Base-by-base conservation (phyloP, 2,888 invertebrate species). In the Taenaris catops region DNA sequence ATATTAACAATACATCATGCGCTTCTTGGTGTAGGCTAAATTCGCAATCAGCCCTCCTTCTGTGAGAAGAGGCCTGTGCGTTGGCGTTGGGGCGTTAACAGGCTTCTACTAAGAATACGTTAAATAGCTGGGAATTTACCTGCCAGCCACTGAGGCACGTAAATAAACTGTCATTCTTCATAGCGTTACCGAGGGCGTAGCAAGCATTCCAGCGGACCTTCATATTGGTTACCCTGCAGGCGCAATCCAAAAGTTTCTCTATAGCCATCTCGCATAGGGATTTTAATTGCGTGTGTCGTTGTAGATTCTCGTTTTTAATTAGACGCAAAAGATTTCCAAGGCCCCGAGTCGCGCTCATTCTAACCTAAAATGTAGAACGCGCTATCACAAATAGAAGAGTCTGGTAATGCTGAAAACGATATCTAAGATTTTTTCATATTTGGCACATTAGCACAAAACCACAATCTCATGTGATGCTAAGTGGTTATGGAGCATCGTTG, bases 121-220 rank as follows among this genome's bases (percentile, higher is more conserved):
- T 5, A 25, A 8, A 27, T 28, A n/a, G n/a, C n/a, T n/a, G n/a
- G n/a, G 3, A 9, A 34, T 38, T 49, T 54, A 87, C 88, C 87
- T 90, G 90, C 90, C 91, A 91, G 14, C 76, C 78, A 38, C 38
- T 78, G 2, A 79, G 70, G 28, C 69, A 68, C 4, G 65, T 66
- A 45, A 80, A 90, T 12, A 91, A 56, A 23, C 68, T 57, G 2
- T 84, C 78, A 58, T 92, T 92, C 55, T 89, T 92, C 80, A 96
- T 89, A 41, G 94, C 89, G 54, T 93, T 94, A 10, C 95, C 94
- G 36, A 96, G 75, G 1, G 96, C 96, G 65, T 96, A 94, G 66
- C 96, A 97, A 1, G 96, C 93, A 72, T 97, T 97, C 97, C 97
- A 97, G 32, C 95, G 89, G 18, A 96, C 95, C 84, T 96, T 96